Evolutionary conservation across 2,113 vertebrate species (phyloP).

Genomic region (Anoplopoma fimbria): DNA sequence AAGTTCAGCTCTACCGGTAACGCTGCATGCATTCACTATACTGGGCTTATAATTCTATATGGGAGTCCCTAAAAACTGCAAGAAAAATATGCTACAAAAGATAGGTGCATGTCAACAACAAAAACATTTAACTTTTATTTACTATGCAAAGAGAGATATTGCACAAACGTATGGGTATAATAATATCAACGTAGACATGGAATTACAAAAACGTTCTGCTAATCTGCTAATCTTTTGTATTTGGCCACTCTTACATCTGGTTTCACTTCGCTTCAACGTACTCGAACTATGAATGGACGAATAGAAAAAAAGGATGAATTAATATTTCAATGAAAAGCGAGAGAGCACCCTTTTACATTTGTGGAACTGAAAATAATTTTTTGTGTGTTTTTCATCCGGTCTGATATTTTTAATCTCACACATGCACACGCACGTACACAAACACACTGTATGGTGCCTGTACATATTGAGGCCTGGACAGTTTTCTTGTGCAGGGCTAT

Average conservation of each 20-base stretch:
- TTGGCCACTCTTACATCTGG: conserved; percentile 72
- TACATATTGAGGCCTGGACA: conserved; percentile 70
- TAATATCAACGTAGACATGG: conserved; percentile 72
- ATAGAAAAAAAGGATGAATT: conserved; percentile 25
- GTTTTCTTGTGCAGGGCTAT: conserved; percentile 72
- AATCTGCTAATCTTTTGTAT: conserved; percentile 77
- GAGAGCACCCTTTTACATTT: conserved; percentile 74
- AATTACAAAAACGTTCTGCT: conserved; percentile 68
- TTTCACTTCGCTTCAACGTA: conserved; percentile 75
- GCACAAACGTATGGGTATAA: conserved; percentile 88
- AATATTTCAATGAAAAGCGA: conserved; percentile 49
- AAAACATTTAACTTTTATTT: conserved; percentile 89
- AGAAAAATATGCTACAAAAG: conserved; percentile 87
- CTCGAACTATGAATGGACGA: conserved; percentile 58
- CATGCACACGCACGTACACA: conserved; percentile 34
- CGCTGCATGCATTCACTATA: conserved; percentile 91
- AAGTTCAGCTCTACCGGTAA: conserved; percentile 80
- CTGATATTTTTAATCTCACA: conserved; percentile 75
- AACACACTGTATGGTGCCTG: conserved; percentile 73
- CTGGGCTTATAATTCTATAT: conserved; percentile 85
- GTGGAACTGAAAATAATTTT: conserved; percentile 68
- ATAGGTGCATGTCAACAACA: conserved; percentile 91
- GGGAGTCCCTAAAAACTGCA: conserved; percentile 81
- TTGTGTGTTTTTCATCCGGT: conserved; percentile 74
- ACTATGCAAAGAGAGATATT: conserved; percentile 98